These are phyloP conservation scores for Drosophila monieri DNA, from an alignment of 2,888 invertebrate genomes.

Conservation along the genomic window DNA sequence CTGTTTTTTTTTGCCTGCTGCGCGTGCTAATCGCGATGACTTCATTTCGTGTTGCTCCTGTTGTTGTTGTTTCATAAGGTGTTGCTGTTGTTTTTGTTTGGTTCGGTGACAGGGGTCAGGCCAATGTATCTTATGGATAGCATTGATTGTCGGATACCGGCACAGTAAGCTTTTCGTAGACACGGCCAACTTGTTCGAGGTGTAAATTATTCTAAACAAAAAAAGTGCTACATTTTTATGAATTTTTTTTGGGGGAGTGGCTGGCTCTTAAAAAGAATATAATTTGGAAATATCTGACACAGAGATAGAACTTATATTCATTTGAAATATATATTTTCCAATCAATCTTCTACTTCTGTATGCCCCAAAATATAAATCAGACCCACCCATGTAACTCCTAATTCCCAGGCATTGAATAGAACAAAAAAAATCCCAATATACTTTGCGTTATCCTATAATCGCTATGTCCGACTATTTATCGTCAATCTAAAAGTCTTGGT, in stretches of 20 bases:
- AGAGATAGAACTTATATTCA: neutral
- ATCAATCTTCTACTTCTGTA: slow-evolving; percentile 31
- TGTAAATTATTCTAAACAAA: slow-evolving; percentile 48
- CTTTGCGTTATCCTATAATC: slow-evolving; percentile 34
- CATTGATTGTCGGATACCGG: slow-evolving; percentile 40
- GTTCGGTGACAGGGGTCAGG: slow-evolving; percentile 60
- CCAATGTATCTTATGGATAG: slow-evolving; percentile 51
- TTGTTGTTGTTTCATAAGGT: slow-evolving; percentile 14
- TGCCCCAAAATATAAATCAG: slow-evolving; percentile 17
- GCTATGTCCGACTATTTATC: slow-evolving; percentile 48
- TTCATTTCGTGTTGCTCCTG: slow-evolving; percentile 65
- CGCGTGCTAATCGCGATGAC: slow-evolving; percentile 75
- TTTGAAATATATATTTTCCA: neutral
- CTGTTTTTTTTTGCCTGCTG: slow-evolving; percentile 27
- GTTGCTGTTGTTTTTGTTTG: slow-evolving; percentile 23
- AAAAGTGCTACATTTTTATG: slow-evolving; percentile 19
- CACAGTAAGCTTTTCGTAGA: slow-evolving; percentile 5
- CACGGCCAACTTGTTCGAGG: slow-evolving; percentile 36
- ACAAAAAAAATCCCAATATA: slow-evolving; percentile 17
- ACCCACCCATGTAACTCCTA: slow-evolving; percentile 12
- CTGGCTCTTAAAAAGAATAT: neutral
- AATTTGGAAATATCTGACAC: neutral
- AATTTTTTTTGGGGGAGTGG: slow-evolving; percentile 4
- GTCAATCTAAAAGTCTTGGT: slow-evolving; percentile 46
- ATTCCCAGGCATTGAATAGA: slow-evolving; percentile 32